Conservation (phyloP, 1,140 invertebrate species). For the Micrasema longulum region DNA sequence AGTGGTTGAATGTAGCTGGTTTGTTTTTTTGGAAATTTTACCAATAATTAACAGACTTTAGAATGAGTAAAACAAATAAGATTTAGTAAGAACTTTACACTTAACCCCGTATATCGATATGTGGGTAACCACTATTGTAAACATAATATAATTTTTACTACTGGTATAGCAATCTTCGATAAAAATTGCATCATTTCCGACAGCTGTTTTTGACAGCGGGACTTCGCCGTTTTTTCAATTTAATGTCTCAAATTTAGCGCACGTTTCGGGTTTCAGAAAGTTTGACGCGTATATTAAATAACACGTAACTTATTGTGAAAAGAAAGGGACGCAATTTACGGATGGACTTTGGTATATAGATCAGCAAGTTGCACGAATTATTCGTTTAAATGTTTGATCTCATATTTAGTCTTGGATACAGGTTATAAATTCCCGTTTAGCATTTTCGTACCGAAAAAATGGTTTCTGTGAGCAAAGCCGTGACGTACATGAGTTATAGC, state of each 20-base stretch:
- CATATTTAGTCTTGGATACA: too few species aligned
- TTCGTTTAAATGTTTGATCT: too few species aligned
- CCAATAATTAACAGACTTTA: too few species aligned
- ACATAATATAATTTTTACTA: not conserved
- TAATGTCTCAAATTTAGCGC: not conserved
- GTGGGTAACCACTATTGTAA: not conserved
- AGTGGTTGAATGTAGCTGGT: too few species aligned
- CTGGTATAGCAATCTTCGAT: not conserved
- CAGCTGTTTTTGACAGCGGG: not conserved
- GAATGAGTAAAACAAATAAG: too few species aligned
- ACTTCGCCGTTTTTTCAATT: not conserved
- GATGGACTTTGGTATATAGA: too few species aligned
- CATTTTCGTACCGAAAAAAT: constrained; percentile 1
- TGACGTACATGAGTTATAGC: constrained; percentile 22
- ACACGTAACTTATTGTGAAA: too few species aligned
- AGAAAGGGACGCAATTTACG: too few species aligned
- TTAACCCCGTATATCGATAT: constrained; percentile 9
- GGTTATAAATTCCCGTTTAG: not conserved
- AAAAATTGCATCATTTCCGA: constrained; percentile 7
- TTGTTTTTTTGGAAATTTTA: too few species aligned
- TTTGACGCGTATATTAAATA: not conserved
- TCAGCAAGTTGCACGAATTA: too few species aligned
- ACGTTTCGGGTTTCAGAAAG: not conserved
- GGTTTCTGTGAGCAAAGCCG: constrained; percentile 23
- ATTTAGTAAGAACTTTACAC: too few species aligned